phyloP scores from a whole-genome alignment of 2,113 vertebrate species.

The Pantherophis guttatus region DNA sequence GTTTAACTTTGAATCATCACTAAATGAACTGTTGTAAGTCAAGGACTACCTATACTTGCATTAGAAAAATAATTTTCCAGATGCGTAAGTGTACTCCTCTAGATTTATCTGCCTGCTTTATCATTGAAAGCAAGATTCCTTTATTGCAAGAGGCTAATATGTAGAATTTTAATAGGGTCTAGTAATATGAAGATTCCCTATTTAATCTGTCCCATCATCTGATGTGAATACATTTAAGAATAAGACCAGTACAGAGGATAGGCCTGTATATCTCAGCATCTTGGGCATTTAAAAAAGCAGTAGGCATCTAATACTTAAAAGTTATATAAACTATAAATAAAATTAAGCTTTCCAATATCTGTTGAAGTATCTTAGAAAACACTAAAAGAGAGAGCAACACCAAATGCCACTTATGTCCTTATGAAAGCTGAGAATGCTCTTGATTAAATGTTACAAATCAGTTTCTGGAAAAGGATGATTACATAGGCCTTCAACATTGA shows the following conservation, averaged over 20 bases:
- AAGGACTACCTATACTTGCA: neutral
- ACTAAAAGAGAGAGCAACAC: neutral
- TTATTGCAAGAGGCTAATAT: neutral
- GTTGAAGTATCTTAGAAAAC: neutral
- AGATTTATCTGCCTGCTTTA: neutral
- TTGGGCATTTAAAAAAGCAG: neutral
- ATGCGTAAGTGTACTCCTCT: neutral
- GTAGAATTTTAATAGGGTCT: neutral
- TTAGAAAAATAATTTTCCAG: neutral
- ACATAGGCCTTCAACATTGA: neutral
- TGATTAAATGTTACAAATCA: neutral
- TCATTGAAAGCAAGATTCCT: neutral
- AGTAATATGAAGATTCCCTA: neutral
- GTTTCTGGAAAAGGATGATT: neutral
- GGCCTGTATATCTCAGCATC: neutral
- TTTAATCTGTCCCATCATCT: neutral
- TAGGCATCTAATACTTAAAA: neutral
- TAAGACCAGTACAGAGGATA: neutral
- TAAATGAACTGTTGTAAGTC: neutral
- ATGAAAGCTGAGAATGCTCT: neutral
- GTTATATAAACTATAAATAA: neutral
- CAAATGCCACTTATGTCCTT: neutral
- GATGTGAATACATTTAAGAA: neutral
- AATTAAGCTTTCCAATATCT: neutral
- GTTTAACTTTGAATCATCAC: neutral